These are phyloP conservation scores for Pachydiplax longipennis DNA, from an alignment of 2,888 invertebrate species.

Conservation along the genomic window DNA sequence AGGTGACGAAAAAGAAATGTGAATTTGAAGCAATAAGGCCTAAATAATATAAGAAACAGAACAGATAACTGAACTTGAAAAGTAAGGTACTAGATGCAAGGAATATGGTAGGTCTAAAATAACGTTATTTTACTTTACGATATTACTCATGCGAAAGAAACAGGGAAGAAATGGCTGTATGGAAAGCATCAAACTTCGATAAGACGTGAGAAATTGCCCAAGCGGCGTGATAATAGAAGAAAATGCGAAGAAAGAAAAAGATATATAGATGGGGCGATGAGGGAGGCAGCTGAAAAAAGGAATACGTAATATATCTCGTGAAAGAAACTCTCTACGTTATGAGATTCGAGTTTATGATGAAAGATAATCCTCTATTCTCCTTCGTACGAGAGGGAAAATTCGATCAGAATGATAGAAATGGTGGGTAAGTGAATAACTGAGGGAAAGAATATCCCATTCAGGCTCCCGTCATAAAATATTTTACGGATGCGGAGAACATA, in stretches of 20 bases:
- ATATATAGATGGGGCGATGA: not conserved
- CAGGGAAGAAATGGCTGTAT: not conserved
- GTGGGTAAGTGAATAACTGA: too few species aligned
- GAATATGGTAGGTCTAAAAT: not conserved
- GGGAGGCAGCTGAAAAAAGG: not conserved
- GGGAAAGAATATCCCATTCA: too few species aligned
- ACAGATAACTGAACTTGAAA: not conserved
- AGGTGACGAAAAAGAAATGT: too few species aligned
- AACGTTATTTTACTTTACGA: not conserved
- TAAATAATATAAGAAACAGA: not conserved
- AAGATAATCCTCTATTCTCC: not conserved
- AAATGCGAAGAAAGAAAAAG: not conserved
- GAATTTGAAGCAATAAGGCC: too few species aligned
- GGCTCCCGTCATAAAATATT: too few species aligned
- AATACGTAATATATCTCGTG: not conserved
- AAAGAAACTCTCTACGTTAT: not conserved
- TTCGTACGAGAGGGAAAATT: too few species aligned
- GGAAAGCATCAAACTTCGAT: not conserved
- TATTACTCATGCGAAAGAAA: not conserved
- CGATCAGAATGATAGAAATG: too few species aligned
- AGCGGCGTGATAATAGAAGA: not conserved
- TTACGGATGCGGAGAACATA: too few species aligned
- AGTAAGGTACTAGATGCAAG: not conserved
- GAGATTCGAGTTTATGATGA: not conserved
- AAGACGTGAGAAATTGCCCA: not conserved